Conservation (phyloP, 1,140 invertebrate species). For the Lasioglossum baleicum region DNA sequence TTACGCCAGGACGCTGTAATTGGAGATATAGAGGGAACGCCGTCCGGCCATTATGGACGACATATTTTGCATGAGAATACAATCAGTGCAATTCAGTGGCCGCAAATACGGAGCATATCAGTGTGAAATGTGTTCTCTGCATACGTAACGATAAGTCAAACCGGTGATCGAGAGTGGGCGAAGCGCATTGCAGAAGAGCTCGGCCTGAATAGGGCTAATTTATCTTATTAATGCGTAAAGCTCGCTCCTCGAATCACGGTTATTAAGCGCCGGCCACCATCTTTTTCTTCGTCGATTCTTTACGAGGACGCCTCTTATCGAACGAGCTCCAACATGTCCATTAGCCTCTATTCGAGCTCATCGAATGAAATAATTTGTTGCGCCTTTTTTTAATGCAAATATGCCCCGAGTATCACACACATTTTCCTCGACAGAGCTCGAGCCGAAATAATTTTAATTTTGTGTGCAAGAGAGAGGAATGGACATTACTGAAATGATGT, state of each 20-base stretch:
- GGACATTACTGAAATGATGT: too few relatives aligned
- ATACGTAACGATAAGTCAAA: slow-evolving; percentile 59
- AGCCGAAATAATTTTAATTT: too few relatives aligned
- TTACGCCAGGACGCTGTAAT: slow-evolving; percentile 51
- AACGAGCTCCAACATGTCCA: neutral
- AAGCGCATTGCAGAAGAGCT: slow-evolving; percentile 22
- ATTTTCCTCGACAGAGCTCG: neutral
- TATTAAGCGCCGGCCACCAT: slow-evolving; percentile 20
- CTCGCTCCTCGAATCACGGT: slow-evolving; percentile 34
- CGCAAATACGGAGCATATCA: slow-evolving; percentile 60
- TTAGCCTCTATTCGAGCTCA: neutral
- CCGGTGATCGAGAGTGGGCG: slow-evolving; percentile 49
- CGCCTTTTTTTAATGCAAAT: neutral
- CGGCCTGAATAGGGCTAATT: slow-evolving; percentile 55
- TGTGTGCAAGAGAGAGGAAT: too few relatives aligned
- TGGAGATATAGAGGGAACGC: slow-evolving; percentile 35
- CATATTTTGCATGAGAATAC: slow-evolving; percentile 73
- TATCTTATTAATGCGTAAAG: slow-evolving; percentile 39
- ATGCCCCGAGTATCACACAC: neutral
- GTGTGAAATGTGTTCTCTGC: slow-evolving; percentile 54
- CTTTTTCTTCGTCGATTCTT: neutral
- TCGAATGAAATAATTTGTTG: slow-evolving; percentile 2
- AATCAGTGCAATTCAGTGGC: slow-evolving; percentile 70
- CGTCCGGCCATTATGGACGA: slow-evolving; percentile 48
- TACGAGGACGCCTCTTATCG: neutral